phyloP scores from a whole-genome alignment of 2,888 invertebrate genomes.

The Fragum whitleyi region DNA sequence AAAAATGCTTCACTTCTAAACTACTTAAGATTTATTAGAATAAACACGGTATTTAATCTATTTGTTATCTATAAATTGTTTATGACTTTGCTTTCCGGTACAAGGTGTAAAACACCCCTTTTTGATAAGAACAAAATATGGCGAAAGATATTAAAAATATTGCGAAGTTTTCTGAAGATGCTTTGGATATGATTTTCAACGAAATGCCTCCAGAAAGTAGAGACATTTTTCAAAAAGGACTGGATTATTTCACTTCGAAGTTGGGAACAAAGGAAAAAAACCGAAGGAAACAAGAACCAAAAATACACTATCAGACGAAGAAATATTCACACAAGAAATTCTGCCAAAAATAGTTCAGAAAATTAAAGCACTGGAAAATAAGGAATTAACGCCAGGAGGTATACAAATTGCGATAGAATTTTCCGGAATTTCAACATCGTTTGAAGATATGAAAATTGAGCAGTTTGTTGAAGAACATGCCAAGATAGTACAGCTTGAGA shows the following conservation, averaged over 20 bases:
- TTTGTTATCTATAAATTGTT: neutral
- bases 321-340: slow-evolving; percentile 16
- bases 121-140: slow-evolving; percentile 12
- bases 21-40: neutral
- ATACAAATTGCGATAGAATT: slow-evolving; percentile 13
- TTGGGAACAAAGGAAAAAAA: slow-evolving; percentile 13
- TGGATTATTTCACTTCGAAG: neutral
- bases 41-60: neutral
- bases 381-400: slow-evolving; percentile 4
- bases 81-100: slow-evolving; percentile 7
- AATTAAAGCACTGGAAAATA: slow-evolving; percentile 14
- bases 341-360: slow-evolving; percentile 10
- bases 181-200: slow-evolving; percentile 5
- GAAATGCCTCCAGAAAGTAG: slow-evolving; percentile 8
- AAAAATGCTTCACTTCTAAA: neutral
- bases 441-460: slow-evolving; percentile 19
- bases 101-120: slow-evolving; percentile 14
- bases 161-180: slow-evolving; percentile 23
- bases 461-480: slow-evolving; percentile 10
- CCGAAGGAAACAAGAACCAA: neutral
- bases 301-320: slow-evolving; percentile 21
- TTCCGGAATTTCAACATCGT: neutral
- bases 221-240: neutral
- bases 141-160: slow-evolving; percentile 19
- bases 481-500: slow-evolving; percentile 8